Percentiles rank a stretch among this genome's conserved stretches.
phyloP scores from a whole-genome alignment of 1,140 invertebrate species.

The Trichogramma pretiosum region DNA sequence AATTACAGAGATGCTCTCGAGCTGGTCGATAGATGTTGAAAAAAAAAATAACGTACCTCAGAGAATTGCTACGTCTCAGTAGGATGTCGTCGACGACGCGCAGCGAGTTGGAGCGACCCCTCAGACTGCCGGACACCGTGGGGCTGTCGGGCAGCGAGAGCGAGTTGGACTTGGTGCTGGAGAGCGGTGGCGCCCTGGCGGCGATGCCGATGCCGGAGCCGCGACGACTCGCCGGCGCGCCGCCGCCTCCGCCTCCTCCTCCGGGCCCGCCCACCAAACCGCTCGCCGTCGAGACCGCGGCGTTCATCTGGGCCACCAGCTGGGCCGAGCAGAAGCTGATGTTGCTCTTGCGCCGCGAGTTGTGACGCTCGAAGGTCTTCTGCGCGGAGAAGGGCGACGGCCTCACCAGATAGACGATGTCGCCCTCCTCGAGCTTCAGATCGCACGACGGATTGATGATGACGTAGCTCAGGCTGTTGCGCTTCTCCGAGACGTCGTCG shows the following conservation, averaged over 20 bases:
- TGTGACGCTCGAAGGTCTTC: conserved; percentile 87
- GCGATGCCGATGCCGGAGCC: conserved; percentile 55
- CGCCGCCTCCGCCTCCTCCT: conserved; percentile 50
- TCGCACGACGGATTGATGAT: conserved; percentile 98
- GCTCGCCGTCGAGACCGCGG: conserved; percentile 43
- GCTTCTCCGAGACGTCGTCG: conserved; percentile 85
- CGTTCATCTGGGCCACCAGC: conserved; percentile 55
- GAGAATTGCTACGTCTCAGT: conserved; percentile 70
- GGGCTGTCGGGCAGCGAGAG: conserved; percentile 80
- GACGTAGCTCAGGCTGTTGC: conserved; percentile 89
- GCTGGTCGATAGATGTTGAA: too few species aligned
- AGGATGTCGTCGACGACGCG: conserved; percentile 77
- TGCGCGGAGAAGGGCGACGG: conserved; percentile 87
- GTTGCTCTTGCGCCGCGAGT: conserved; percentile 80
- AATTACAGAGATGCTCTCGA: too few species aligned
- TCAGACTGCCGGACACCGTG: conserved; percentile 62
- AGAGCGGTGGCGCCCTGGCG: conserved; percentile 63
- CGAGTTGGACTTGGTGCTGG: conserved; percentile 78
- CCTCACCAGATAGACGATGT: conserved; percentile 87
- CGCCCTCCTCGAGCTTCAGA: conserved; percentile 88
- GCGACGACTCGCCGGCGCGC: conserved; percentile 51
- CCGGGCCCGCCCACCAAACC: conserved; percentile 46
- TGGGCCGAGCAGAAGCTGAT: conserved; percentile 79
- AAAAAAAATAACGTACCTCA: conserved; percentile 42
- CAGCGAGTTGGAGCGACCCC: conserved; percentile 75